Percentiles rank a stretch among this genome's conserved stretches.
Evolutionary conservation across 2,797 vertebrate species (phyloP).

Genomic region (Neosilurus hyrtlii): DNA sequence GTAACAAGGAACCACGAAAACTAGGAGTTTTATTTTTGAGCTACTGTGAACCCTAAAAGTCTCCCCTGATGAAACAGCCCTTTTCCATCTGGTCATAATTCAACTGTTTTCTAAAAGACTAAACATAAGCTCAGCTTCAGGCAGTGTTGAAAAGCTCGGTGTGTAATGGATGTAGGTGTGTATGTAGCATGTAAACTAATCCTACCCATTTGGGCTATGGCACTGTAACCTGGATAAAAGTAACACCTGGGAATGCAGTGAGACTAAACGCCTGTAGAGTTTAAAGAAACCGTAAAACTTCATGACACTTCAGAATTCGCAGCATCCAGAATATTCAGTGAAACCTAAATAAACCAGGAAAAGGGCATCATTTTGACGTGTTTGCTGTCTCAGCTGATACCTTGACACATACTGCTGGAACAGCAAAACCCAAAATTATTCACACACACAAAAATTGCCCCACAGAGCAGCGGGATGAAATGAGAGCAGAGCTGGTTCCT

Average conservation of each 20-base stretch:
- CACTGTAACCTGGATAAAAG: not conserved
- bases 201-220: not conserved
- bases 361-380: not conserved
- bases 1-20: too few species aligned
- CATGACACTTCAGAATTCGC: not conserved
- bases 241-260: not conserved
- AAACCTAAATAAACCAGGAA: not conserved
- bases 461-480: not conserved
- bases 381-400: not conserved
- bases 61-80: too few species aligned
- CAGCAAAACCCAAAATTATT: not conserved
- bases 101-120: not conserved
- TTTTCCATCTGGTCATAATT: not conserved
- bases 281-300: not conserved
- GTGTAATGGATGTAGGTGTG: not conserved
- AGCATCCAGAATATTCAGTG: not conserved
- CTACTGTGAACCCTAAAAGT: too few species aligned
- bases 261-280: not conserved
- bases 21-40: too few species aligned
- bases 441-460: not conserved
- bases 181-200: constrained; percentile 1
- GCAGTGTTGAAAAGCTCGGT: not conserved
- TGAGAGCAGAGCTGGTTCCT: not conserved
- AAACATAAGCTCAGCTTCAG: not conserved
- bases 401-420: not conserved